Conservation (phyloP, 2,888 invertebrate species). For the Elegia similella region DNA sequence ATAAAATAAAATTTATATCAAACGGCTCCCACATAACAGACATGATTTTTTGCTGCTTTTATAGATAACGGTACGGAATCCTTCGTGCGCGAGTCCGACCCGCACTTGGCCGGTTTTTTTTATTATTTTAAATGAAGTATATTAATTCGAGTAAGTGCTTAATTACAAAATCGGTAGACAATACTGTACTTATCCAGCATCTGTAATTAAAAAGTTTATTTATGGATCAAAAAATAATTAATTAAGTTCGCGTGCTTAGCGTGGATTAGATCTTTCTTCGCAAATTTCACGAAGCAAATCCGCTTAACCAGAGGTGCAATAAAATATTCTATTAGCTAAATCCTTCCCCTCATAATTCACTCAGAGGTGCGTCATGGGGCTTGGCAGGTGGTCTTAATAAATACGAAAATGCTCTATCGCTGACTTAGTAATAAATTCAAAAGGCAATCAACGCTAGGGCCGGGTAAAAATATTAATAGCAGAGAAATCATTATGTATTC, state of each 20-base stretch:
- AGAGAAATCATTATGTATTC: constrained; percentile 79
- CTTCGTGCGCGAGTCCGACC: too few relatives aligned
- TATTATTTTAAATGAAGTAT: too few relatives aligned
- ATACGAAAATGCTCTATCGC: constrained; percentile 77
- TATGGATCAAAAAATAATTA: constrained; percentile 19
- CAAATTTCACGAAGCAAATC: constrained; percentile 54
- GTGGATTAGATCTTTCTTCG: constrained; percentile 24
- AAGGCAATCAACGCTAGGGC: constrained; percentile 80
- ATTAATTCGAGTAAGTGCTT: too few relatives aligned
- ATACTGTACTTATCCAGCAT: background rate
- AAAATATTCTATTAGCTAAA: constrained; percentile 79
- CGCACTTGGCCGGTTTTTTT: too few relatives aligned
- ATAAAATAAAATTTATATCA: too few relatives aligned
- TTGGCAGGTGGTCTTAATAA: constrained; percentile 80
- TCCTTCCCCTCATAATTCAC: constrained; percentile 73
- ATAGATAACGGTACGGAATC: too few relatives aligned
- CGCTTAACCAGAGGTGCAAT: constrained; percentile 63
- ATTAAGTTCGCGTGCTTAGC: background rate
- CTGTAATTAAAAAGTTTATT: background rate
- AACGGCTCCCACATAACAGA: too few relatives aligned
- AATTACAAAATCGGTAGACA: too few relatives aligned
- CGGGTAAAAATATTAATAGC: constrained; percentile 80
- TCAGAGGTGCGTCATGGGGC: constrained; percentile 59
- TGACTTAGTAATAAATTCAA: constrained; percentile 80
- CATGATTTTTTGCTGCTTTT: too few relatives aligned